These are phyloP conservation scores for Heterodera filipjevi DNA, from an alignment of 2,888 invertebrate genomes.

Conservation along the genomic window DNA sequence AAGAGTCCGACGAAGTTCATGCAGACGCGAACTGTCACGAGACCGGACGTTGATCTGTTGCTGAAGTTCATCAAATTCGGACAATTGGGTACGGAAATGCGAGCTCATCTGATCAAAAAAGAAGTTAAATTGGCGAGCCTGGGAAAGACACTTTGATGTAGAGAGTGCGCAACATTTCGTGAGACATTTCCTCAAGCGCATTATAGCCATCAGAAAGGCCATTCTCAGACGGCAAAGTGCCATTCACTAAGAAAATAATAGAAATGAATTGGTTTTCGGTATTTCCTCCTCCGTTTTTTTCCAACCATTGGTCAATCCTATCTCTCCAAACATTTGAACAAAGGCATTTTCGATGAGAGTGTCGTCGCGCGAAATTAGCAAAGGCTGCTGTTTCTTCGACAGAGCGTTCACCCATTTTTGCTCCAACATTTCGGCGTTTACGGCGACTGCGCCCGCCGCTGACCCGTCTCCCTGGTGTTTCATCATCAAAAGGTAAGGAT, in stretches of 20 bases:
- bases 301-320: not conserved
- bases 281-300: not conserved
- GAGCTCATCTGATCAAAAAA: slow-evolving; percentile 30
- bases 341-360: slow-evolving; percentile 10
- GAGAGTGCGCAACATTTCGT: slow-evolving; percentile 54
- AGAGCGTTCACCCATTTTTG: slow-evolving; percentile 17
- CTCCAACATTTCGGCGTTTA: slow-evolving; percentile 2
- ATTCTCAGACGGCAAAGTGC: slow-evolving; percentile 12
- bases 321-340: slow-evolving; percentile 5
- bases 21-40: slow-evolving; percentile 42
- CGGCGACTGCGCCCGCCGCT: not conserved
- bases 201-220: not conserved
- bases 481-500: slow-evolving; percentile 45
- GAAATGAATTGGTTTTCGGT: no score
- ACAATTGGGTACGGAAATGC: slow-evolving; percentile 40
- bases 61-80: slow-evolving; percentile 45
- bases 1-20: slow-evolving; percentile 46
- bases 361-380: slow-evolving; percentile 27
- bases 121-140: no score
- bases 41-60: slow-evolving; percentile 45
- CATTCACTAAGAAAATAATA: no score
- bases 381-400: slow-evolving; percentile 12
- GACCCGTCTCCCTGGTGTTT: slow-evolving; percentile 36
- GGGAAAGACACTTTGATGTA: slow-evolving; percentile 43
- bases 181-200: slow-evolving; percentile 39